phyloP scores from a whole-genome alignment of 2,888 invertebrate genomes.

The Lucinisca nassula region DNA sequence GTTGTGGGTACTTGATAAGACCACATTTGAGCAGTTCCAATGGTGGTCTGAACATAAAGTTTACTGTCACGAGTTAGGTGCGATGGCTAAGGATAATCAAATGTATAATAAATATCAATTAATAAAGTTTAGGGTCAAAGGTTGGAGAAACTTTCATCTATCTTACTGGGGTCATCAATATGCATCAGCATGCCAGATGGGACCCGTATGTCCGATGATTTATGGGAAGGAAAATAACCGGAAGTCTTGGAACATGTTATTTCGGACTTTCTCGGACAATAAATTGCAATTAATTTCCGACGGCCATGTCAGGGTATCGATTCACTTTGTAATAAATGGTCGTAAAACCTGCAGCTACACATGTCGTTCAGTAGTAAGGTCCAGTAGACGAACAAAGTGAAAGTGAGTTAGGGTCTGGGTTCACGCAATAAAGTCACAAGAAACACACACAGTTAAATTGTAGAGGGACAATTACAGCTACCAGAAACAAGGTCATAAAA shows the following conservation, averaged over 20 bases:
- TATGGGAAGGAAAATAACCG: constrained; percentile 66
- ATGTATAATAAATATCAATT: no score
- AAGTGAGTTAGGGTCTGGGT: constrained; percentile 24
- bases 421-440: neutral
- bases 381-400: constrained; percentile 9
- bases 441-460: neutral
- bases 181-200: constrained; percentile 27
- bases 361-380: neutral
- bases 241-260: constrained; percentile 61
- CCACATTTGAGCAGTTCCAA: no score
- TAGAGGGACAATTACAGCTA: neutral
- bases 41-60: no score
- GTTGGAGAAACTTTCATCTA: neutral
- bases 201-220: constrained; percentile 65
- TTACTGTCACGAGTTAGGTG: no score
- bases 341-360: constrained; percentile 52
- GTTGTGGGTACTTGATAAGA: no score
- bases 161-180: constrained; percentile 6
- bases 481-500: constrained; percentile 1
- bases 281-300: constrained; percentile 54
- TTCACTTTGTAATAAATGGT: constrained; percentile 51
- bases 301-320: constrained; percentile 28
- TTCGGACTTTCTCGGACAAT: constrained; percentile 54
- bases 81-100: no score
- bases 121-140: no score